phyloP scores from a whole-genome alignment of 2,113 vertebrate species.

The Leptodactylus fuscus region DNA sequence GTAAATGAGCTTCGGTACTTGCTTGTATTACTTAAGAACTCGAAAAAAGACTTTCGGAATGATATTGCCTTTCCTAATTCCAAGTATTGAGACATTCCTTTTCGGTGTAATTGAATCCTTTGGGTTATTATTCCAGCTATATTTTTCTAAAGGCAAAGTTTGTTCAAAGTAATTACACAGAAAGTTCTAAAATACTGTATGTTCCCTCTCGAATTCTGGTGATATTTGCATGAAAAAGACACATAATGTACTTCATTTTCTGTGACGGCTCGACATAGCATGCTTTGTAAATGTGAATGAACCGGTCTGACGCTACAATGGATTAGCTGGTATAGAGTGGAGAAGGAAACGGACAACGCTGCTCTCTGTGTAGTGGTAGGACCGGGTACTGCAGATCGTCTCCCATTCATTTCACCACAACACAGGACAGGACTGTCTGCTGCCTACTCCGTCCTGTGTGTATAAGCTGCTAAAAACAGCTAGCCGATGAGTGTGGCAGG shows the following conservation, averaged over 20 bases:
- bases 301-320: too few species aligned
- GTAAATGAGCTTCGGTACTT: slow-evolving; percentile 43
- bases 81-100: slow-evolving; percentile 16
- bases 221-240: background rate
- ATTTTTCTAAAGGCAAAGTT: slow-evolving; percentile 44
- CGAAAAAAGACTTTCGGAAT: slow-evolving; percentile 22
- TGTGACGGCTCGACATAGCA: background rate
- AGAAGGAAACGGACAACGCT: too few species aligned
- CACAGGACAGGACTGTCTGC: too few species aligned
- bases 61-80: slow-evolving; percentile 47
- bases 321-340: too few species aligned
- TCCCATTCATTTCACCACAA: too few species aligned
- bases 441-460: too few species aligned
- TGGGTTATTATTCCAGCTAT: slow-evolving; percentile 25
- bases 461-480: too few species aligned
- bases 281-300: background rate
- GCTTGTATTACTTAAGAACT: slow-evolving; percentile 42
- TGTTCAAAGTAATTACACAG: slow-evolving; percentile 35
- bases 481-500: too few species aligned
- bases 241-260: background rate
- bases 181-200: background rate
- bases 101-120: slow-evolving; percentile 31
- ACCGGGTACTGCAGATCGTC: too few species aligned
- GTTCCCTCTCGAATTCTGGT: background rate
- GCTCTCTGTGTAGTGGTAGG: too few species aligned